Conservation (phyloP, 2,113 vertebrate genomes). For the Platysternon megacephalum region DNA sequence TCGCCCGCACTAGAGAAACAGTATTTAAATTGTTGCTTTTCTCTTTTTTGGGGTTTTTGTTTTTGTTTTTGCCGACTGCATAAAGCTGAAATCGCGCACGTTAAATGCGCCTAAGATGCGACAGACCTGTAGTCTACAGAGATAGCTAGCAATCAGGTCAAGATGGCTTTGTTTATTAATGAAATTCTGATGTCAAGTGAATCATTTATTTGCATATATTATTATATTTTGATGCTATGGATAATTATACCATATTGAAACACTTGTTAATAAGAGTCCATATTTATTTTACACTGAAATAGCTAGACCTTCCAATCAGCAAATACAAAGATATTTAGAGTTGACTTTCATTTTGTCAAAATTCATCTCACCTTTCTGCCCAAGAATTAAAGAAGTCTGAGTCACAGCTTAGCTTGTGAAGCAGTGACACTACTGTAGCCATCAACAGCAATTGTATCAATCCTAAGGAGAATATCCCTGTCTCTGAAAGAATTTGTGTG, state of each 20-base stretch:
- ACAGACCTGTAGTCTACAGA: background rate
- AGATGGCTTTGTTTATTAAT: conserved; percentile 9
- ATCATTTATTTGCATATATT: conserved; percentile 4
- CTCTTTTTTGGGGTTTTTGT: too few relatives aligned
- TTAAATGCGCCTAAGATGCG: too few relatives aligned
- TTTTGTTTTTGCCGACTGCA: too few relatives aligned
- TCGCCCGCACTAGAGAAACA: too few relatives aligned
- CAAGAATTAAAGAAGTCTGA: background rate
- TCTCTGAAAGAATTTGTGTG: rapidly evolving
- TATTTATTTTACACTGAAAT: conserved; percentile 20
- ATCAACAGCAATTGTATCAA: background rate
- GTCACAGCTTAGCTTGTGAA: background rate
- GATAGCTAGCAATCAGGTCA: background rate
- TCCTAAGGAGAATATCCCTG: background rate
- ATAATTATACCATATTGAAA: conserved; percentile 30
- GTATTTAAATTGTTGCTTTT: too few relatives aligned
- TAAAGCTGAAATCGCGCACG: too few relatives aligned
- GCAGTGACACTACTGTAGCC: background rate
- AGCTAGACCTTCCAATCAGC: conserved; percentile 11
- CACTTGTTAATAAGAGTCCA: background rate
- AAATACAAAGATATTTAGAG: conserved; percentile 6
- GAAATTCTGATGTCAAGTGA: conserved; percentile 12
- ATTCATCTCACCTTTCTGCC: background rate
- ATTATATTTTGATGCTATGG: background rate
- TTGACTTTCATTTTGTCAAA: background rate